Evolutionary conservation across 2,888 invertebrate species (phyloP), one percentile per base, ranked within the genome.

Genomic region (Agrypnus murinus): DNA sequence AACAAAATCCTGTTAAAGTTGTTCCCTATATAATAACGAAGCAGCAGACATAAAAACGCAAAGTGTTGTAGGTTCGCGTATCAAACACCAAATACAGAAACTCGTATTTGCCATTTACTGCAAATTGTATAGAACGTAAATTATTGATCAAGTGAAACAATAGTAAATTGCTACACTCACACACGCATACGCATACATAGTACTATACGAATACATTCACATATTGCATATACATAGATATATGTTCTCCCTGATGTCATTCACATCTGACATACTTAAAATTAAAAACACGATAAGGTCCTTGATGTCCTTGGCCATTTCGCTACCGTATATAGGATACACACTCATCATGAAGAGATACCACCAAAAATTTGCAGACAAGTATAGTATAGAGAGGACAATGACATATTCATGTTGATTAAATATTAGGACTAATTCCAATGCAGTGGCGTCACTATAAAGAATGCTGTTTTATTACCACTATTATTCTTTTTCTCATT

Each of bases 81-180:
- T 36, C 36, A 19, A 36, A 36, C 19, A 32, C 65, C 65, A 66
- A 66, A 66, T 66, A 66, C 36, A 66, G 65, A 66, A 66, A 66
- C 34, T 40, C 25, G 65, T 19, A 66, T 66, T 65, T 59, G 34
- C 65, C 65, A 66, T 66, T 43, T 66, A 66, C 38, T 59, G 65
- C 65, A 55, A 31, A 38, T 50, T 38, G 48, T 48, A 53, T 38
- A 14, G 38, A 40, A 38, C 50, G 50, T 64, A 53, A 64, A 53
- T 64, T 64, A 50, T 64, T 14, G 53, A n/a, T 14, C 64, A 64
- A 64, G 38, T 40, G 64, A 55, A 38, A 55, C 55, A 55, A 55
- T 55, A 55, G 55, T 55, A 55, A 55, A 55, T 55, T 55, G 36
- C 36, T n/a, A 14, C 48, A 48, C 15, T 15, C 34, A 15, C 36